Conservation (phyloP, 2,113 vertebrate species). For the Malurus alboscapulatus region DNA sequence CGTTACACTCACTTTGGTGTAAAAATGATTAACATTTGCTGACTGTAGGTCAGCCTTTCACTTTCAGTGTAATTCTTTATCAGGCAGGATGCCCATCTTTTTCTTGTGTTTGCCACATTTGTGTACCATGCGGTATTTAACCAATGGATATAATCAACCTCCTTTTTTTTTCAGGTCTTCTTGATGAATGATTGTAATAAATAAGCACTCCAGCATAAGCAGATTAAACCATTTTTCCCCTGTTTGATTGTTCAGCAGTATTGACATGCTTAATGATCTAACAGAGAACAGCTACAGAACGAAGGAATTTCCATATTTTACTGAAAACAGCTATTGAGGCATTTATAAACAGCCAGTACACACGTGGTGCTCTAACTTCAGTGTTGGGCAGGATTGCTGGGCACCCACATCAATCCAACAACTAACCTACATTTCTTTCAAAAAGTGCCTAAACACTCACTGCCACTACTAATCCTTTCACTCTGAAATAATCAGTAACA, state of each 20-base stretch:
- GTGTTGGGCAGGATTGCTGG: background rate
- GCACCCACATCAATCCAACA: constrained; percentile 8
- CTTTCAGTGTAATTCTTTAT: constrained; percentile 75
- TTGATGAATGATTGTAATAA: constrained; percentile 69
- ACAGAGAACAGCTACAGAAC: constrained; percentile 58
- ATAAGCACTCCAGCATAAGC: constrained; percentile 64
- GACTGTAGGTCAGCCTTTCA: constrained; percentile 82
- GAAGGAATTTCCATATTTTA: constrained; percentile 70
- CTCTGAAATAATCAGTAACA: constrained; percentile 58
- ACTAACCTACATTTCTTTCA: constrained; percentile 28
- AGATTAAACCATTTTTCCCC: constrained; percentile 59
- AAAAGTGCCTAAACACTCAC: constrained; percentile 25
- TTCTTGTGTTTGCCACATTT: constrained; percentile 60
- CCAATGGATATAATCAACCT: constrained; percentile 57
- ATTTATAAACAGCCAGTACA: constrained; percentile 44
- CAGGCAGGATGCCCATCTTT: constrained; percentile 73
- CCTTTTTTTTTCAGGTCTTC: constrained; percentile 38
- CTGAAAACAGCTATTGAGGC: constrained; percentile 39
- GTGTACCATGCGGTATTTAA: constrained; percentile 54
- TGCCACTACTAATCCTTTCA: constrained; percentile 52
- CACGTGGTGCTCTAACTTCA: constrained; percentile 10
- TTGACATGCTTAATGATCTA: constrained; percentile 75
- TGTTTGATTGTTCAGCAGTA: constrained; percentile 70
- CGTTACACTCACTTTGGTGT: constrained; percentile 86
- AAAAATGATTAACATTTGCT: constrained; percentile 91